phyloP scores from a whole-genome alignment of 2,797 vertebrate genomes.

The Glossophaga mutica region DNA sequence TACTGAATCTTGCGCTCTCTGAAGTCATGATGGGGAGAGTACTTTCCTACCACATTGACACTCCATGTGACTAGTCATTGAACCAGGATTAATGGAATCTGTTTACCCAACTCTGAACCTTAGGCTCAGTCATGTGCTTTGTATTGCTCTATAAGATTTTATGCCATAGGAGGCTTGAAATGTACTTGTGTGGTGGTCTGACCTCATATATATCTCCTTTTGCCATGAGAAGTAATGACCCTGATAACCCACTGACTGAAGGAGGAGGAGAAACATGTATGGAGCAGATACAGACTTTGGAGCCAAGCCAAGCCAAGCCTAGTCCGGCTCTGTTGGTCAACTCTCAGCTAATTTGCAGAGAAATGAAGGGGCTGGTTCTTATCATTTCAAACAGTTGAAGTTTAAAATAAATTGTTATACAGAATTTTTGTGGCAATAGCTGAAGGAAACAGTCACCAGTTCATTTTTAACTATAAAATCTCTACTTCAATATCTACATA shows the following conservation, averaged over 20 bases:
- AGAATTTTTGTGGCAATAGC: not conserved
- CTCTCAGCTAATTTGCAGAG: not conserved
- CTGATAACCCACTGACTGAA: not conserved
- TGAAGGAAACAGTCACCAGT: not conserved
- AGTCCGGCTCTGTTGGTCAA: not conserved
- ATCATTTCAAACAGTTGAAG: not conserved
- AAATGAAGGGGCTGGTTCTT: not conserved
- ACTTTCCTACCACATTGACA: not conserved
- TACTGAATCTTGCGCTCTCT: not conserved
- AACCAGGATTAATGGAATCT: not conserved
- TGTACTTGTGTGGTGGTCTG: not conserved
- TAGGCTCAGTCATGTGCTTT: not conserved
- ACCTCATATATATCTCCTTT: not conserved
- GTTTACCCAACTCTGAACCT: not conserved
- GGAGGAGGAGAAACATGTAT: not conserved
- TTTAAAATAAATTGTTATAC: not conserved
- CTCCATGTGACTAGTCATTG: not conserved
- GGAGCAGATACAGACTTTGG: too few species aligned
- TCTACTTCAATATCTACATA: not conserved
- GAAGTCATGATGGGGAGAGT: not conserved
- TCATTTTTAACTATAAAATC: not conserved
- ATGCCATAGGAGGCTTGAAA: not conserved
- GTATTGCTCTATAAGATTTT: not conserved
- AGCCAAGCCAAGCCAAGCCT: not conserved
- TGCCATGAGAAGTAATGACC: not conserved